Conservation (phyloP, 2,888 invertebrate genomes). For the Lycophotia porphyrea region DNA sequence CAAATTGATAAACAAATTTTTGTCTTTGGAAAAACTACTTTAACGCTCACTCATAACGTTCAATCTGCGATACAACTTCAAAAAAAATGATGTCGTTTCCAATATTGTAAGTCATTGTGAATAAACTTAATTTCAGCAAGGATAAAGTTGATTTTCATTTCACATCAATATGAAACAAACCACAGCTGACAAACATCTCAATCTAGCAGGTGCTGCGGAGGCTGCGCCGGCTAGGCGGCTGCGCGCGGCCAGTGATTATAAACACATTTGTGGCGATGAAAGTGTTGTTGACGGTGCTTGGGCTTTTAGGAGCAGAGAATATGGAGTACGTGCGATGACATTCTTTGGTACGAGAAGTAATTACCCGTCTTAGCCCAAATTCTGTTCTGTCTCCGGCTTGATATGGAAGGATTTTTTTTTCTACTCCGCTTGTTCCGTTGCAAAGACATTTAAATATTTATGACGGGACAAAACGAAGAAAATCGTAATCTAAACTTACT, state of each 20-base stretch:
- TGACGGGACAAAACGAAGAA: too few relatives aligned
- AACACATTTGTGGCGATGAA: conserved; percentile 64
- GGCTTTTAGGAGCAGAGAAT: conserved; percentile 20
- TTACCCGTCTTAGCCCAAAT: too few relatives aligned
- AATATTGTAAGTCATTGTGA: neutral
- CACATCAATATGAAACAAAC: neutral
- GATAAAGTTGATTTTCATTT: neutral
- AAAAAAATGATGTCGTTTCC: neutral
- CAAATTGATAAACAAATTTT: neutral
- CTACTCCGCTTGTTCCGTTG: neutral
- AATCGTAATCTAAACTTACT: too few relatives aligned
- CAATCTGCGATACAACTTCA: neutral
- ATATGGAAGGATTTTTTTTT: neutral
- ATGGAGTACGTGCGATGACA: conserved; percentile 3
- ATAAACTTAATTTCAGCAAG: neutral
- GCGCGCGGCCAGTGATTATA: conserved; percentile 65
- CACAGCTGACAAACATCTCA: conserved; percentile 55
- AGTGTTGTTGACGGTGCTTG: conserved; percentile 37
- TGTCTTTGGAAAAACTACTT: neutral
- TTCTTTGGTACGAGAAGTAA: conserved; percentile 1
- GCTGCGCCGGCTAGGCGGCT: conserved; percentile 39
- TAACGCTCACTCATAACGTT: neutral
- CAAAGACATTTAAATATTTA: too few relatives aligned
- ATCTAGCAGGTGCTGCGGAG: conserved; percentile 61
- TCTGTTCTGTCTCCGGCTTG: neutral